Evolutionary conservation across 2,888 invertebrate genomes (phyloP).

Genomic region (Orthosia gracilis): DNA sequence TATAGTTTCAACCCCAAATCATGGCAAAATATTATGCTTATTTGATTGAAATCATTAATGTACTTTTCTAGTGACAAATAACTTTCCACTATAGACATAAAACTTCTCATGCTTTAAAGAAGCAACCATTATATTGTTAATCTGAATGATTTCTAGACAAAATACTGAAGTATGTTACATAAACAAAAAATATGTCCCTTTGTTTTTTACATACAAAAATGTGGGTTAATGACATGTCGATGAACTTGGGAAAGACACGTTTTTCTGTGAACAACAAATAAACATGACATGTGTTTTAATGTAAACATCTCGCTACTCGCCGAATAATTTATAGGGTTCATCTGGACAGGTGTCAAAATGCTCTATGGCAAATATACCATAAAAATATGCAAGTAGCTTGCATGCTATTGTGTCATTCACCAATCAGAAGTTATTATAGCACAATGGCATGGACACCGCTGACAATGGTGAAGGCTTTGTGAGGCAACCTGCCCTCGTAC

Average conservation of each 20-base stretch:
- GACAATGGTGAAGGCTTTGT: too few species aligned
- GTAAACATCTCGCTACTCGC: slow-evolving; percentile 19
- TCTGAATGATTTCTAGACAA: slow-evolving; percentile 30
- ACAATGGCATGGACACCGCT: too few species aligned
- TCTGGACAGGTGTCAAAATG: background rate
- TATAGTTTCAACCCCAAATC: background rate
- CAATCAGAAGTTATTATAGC: too few species aligned
- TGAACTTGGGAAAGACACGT: slow-evolving; percentile 67
- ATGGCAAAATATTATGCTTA: background rate
- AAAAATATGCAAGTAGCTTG: too few species aligned
- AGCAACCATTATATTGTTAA: background rate
- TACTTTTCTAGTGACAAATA: background rate
- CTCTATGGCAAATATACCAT: too few species aligned
- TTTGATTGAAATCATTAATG: background rate
- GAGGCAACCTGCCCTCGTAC: too few species aligned
- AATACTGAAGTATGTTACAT: slow-evolving; percentile 47
- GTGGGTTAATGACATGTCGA: slow-evolving; percentile 76
- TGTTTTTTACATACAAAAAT: slow-evolving; percentile 53
- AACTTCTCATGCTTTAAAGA: background rate
- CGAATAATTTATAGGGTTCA: background rate
- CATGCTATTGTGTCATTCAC: too few species aligned
- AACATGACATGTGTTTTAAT: slow-evolving; percentile 18
- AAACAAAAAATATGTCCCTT: slow-evolving; percentile 49
- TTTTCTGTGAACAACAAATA: slow-evolving; percentile 47
- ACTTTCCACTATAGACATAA: background rate